These are phyloP conservation scores for Mycteria americana DNA, from an alignment of 2,797 vertebrate genomes.

Conservation along the genomic window DNA sequence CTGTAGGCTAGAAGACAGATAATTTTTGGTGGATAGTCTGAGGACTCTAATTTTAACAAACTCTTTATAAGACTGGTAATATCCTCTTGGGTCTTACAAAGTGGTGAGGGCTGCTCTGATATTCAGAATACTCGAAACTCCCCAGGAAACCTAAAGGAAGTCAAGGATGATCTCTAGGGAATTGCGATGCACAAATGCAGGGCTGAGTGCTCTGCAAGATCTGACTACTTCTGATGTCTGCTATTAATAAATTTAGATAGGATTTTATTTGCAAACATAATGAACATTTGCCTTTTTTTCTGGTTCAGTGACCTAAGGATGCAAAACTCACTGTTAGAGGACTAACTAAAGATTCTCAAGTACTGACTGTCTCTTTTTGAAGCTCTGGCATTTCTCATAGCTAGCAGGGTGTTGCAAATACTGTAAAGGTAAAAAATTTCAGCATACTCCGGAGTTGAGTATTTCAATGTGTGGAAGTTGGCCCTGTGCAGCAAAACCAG, in stretches of 20 bases:
- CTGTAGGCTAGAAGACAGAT: not conserved
- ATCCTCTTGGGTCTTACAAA: not conserved
- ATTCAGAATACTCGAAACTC: not conserved
- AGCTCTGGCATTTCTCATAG: not conserved
- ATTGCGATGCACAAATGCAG: not conserved
- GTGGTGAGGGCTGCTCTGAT: not conserved
- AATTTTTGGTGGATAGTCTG: not conserved
- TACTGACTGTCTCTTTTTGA: not conserved
- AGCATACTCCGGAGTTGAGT: not conserved
- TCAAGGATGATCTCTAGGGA: not conserved
- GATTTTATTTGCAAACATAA: not conserved
- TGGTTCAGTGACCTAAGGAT: not conserved
- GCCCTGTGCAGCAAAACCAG: not conserved
- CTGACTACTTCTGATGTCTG: not conserved
- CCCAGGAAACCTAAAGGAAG: not conserved
- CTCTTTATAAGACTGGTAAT: not conserved
- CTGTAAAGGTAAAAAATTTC: not conserved
- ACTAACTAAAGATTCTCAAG: not conserved
- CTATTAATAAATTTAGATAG: not conserved
- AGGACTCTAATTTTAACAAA: not conserved
- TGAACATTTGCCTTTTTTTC: not conserved
- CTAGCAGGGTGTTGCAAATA: not conserved
- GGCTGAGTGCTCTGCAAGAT: not conserved
- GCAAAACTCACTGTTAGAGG: not conserved
- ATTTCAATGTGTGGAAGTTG: not conserved